These are phyloP conservation scores for Ptycholaimellus sp. DNA, from an alignment of 2,888 invertebrate species.

Conservation along the genomic window DNA sequence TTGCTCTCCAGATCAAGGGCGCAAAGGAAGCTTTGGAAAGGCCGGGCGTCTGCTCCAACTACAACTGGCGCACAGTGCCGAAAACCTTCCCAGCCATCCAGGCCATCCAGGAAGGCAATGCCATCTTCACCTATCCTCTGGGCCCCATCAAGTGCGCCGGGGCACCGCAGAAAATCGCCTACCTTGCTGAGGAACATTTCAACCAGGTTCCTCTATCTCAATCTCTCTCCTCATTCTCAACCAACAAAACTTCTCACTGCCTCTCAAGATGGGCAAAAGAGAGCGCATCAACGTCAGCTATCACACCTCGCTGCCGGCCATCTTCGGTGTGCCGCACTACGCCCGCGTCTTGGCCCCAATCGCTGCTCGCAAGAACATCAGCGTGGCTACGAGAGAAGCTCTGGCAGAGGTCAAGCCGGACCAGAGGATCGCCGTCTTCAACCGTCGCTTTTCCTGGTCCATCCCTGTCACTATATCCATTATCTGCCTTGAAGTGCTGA, in stretches of 20 bases:
- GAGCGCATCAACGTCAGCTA: constrained; percentile 50
- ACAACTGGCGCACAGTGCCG: constrained; percentile 49
- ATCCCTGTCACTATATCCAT: too few species aligned
- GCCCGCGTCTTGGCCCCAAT: constrained; percentile 51
- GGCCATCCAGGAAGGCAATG: constrained; percentile 43
- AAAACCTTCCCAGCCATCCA: constrained; percentile 49
- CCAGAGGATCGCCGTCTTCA: constrained; percentile 53
- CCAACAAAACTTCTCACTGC: too few species aligned
- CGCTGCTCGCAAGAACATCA: constrained; percentile 39
- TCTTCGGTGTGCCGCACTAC: constrained; percentile 82
- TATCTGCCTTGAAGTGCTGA: too few species aligned
- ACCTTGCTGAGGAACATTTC: constrained; percentile 63
- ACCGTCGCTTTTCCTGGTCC: too few species aligned
- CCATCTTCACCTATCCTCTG: constrained; percentile 72
- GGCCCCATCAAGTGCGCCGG: constrained; percentile 85
- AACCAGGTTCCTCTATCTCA: too few species aligned
- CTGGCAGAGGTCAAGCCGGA: constrained; percentile 47
- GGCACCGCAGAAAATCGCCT: constrained; percentile 87
- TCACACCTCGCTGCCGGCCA: constrained; percentile 57
- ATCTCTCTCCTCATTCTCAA: background rate
- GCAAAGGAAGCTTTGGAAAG: constrained; percentile 45
- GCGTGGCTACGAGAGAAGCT: constrained; percentile 46
- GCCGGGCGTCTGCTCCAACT: constrained; percentile 65
- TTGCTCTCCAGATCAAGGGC: constrained; percentile 75
- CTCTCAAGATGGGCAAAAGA: constrained; percentile 42